Conservation (phyloP, 2,797 vertebrate genomes). For the Myioborus miniatus region DNA sequence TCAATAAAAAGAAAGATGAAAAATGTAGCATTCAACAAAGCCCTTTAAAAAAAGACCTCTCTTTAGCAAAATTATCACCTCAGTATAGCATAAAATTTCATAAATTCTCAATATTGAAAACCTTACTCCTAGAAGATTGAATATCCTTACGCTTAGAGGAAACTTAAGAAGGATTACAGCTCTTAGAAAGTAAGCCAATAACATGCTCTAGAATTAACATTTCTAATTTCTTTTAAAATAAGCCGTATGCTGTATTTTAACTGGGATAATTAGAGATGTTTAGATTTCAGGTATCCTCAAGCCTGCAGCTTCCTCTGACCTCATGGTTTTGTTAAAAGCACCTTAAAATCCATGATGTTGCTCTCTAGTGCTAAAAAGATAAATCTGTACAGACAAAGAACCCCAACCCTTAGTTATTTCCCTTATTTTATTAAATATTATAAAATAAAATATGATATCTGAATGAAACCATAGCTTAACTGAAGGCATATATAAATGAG, state of each 20-base stretch:
- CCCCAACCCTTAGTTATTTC: accelerated
- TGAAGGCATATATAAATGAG: background rate
- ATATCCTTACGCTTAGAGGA: background rate
- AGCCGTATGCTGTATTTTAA: background rate
- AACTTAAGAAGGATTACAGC: background rate
- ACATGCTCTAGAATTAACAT: background rate
- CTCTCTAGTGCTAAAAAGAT: background rate
- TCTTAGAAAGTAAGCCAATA: background rate
- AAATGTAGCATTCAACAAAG: background rate
- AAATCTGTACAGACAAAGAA: background rate
- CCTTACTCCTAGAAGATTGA: background rate
- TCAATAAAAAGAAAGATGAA: background rate
- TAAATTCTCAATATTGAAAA: background rate
- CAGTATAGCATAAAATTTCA: background rate
- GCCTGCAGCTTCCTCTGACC: background rate
- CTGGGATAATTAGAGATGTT: background rate
- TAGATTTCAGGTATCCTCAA: background rate
- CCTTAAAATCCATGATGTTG: background rate
- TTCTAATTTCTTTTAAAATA: background rate
- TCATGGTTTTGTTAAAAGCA: background rate
- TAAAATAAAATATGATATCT: background rate
- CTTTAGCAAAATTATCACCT: background rate
- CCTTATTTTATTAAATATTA: background rate
- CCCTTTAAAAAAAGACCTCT: background rate
- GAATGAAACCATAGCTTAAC: background rate